A percentile compares a stretch with the other conserved stretches of the same genome.
phyloP scores from a whole-genome alignment of 2,113 vertebrate species.

The chimpanzee (Pan troglodytes) region NHGRI_mPanTro3-v2.1_pri NC_072398.2:208858501-208859000 shows the following conservation, averaged over 20 bases:
- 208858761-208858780: background rate
- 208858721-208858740: accelerated
- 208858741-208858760: background rate
- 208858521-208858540: background rate
- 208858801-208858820: background rate
- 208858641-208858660: background rate
- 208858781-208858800: background rate
- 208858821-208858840: background rate
- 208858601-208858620: background rate
- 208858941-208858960: background rate
- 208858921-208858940: background rate
- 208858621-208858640: background rate
- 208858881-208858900: background rate
- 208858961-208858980: background rate
- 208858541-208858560: background rate
- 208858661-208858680: background rate
- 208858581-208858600: background rate
- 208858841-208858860: background rate
- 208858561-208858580: background rate
- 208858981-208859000: background rate
- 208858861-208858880: background rate
- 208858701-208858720: background rate
- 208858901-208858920: background rate
- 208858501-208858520: background rate
- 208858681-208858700: background rate